A percentile compares a stretch with the other conserved stretches of the same genome.
Conservation (phyloP, 2,888 invertebrate genomes). For the Amblyteles armatorius region DNA sequence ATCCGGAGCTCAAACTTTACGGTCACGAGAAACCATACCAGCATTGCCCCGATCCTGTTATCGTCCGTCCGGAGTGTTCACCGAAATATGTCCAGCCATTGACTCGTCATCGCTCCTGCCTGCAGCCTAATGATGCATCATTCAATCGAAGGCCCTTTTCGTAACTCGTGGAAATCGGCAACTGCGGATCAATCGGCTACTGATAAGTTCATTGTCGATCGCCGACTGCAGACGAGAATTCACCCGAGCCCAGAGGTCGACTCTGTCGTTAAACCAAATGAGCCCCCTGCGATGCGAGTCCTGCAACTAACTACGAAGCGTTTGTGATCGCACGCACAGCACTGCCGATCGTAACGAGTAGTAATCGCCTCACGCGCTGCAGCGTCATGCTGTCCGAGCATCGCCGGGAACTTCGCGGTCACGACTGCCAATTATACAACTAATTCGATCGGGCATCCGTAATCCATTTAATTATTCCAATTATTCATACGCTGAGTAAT, state of each 20-base stretch:
- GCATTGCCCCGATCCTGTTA: slow-evolving; percentile 5
- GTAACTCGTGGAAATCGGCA: slow-evolving; percentile 12
- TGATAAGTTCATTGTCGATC: slow-evolving; percentile 41
- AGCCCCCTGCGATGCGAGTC: slow-evolving; percentile 16
- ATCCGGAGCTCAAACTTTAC: background rate
- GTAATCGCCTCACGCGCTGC: slow-evolving; percentile 32
- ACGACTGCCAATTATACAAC: slow-evolving; percentile 64
- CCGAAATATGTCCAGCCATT: background rate
- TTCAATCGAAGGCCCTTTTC: background rate
- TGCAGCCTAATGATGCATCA: background rate
- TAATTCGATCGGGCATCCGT: slow-evolving; percentile 69
- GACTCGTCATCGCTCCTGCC: background rate
- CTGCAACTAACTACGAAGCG: background rate
- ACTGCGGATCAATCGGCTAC: slow-evolving; percentile 34
- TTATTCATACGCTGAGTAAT: slow-evolving; percentile 58
- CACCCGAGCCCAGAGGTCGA: background rate
- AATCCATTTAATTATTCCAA: slow-evolving; percentile 68
- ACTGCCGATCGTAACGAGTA: slow-evolving; percentile 38
- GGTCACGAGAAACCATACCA: background rate
- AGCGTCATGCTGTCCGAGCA: slow-evolving; percentile 30
- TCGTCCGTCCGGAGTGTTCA: slow-evolving; percentile 21
- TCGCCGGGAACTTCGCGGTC: slow-evolving; percentile 1
- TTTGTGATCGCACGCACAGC: slow-evolving; percentile 6
- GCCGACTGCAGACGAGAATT: slow-evolving; percentile 23
- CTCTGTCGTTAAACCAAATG: slow-evolving; percentile 37